phyloP scores from a whole-genome alignment of 2,113 vertebrate genomes.

The Thermophis baileyi region DNA sequence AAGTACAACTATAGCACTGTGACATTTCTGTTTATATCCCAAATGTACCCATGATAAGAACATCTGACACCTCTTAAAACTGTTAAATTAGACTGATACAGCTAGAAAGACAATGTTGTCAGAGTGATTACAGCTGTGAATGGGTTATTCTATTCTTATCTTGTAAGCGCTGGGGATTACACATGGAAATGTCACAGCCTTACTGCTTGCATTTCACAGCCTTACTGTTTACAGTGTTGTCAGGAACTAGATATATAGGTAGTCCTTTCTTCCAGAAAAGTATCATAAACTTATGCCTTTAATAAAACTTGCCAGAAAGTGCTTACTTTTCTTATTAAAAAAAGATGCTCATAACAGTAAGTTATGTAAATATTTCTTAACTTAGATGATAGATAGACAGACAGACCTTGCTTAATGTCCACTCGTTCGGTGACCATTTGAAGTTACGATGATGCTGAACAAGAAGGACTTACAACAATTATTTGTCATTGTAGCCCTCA shows the following conservation, averaged over 20 bases:
- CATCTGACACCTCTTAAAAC: neutral
- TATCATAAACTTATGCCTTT: neutral
- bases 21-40: neutral
- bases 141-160: neutral
- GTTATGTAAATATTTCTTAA: neutral
- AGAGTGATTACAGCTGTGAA: neutral
- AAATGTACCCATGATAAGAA: constrained; percentile 1
- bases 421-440: neutral
- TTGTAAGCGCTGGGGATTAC: neutral
- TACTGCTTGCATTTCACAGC: neutral
- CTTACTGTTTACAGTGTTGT: neutral
- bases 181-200: neutral
- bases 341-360: neutral
- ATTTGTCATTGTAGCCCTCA: neutral
- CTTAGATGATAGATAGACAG: neutral
- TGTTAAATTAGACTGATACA: neutral
- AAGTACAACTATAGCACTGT: neutral
- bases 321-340: neutral
- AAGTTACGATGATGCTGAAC: neutral
- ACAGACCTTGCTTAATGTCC: neutral
- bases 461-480: neutral
- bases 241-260: neutral
- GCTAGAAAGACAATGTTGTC: neutral
- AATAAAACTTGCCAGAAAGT: neutral
- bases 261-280: neutral